These are phyloP conservation scores for Aelia acuminata DNA, from an alignment of 2,888 invertebrate genomes.

Conservation along the genomic window DNA sequence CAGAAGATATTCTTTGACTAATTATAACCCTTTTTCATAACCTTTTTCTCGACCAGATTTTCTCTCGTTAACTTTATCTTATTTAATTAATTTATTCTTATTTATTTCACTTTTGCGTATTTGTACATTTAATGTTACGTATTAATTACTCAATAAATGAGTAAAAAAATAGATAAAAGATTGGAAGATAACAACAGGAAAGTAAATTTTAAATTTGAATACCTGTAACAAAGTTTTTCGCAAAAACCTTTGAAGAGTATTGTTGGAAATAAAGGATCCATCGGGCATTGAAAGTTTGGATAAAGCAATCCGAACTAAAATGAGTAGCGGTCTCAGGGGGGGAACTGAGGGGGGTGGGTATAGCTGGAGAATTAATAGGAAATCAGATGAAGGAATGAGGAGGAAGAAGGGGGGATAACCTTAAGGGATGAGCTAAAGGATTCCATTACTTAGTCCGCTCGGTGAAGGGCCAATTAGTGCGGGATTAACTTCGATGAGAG, in stretches of 20 bases:
- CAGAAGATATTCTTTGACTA: no score
- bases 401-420: not conserved
- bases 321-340: not conserved
- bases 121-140: no score
- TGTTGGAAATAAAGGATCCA: not conserved
- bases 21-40: no score
- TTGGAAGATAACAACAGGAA: no score
- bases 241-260: not conserved
- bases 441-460: conserved; percentile 12
- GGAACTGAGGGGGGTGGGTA: no score
- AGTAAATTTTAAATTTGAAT: not conserved
- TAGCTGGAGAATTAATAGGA: conserved; percentile 25
- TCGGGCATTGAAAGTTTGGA: conserved; percentile 4
- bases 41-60: no score
- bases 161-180: no score
- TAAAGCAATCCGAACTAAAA: not conserved
- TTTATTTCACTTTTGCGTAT: no score
- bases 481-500: conserved; percentile 20
- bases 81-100: no score
- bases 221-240: not conserved
- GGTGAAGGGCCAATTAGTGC: conserved; percentile 28
- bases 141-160: no score
- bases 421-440: conserved; percentile 19
- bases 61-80: no score
- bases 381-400: not conserved